Evolutionary conservation across 2,888 invertebrate species (phyloP), one percentile per base, ranked within the genome.

Genomic region (Drosophila imparisetae): DNA sequence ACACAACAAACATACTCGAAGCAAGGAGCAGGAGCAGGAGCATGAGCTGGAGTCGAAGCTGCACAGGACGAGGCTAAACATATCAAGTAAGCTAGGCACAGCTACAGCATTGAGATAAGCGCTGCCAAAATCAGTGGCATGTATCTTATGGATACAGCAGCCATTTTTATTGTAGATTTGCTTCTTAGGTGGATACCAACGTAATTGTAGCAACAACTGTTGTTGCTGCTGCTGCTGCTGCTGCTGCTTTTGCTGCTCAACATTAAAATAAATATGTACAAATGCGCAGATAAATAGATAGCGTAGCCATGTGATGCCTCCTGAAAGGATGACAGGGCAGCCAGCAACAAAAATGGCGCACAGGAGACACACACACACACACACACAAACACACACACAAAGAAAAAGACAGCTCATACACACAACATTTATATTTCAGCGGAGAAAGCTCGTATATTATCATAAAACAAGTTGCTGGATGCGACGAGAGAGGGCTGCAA

Each of bases 391-490:
- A 59, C 18, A 75, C 15, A 66, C 58, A 72, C 50, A 54, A 24
- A 54, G 36, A 54, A 55, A 55, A 55, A 79, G 75, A 66, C 77
- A 78, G 75, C 86, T 91, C 82, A 86, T 86, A 91, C 80, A 91
- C 89, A 83, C 80, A 90, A 91, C 91, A 89, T 91, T 90, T 92
- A 89, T 91, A 90, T 91, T 92, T 92, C 91, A 92, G 89, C 91
- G 91, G 91, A 92, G 92, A 92, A 92, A 92, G 92, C 92, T 92
- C 93, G 93, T 92, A 92, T 92, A 92, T 92, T 92, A 92, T 92
- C 92, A 92, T 92, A 92, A 92, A 92, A 90, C 91, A 91, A 89
- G 84, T 86, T 86, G 86, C 83, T 85, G 83, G 82, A 75, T 88
- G 83, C 78, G 72, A 62, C 32, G 55, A 54, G 67, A 54, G 69